These are phyloP conservation scores for Euthynnus affinis DNA, from an alignment of 2,797 vertebrate species.

Conservation along the genomic window DNA sequence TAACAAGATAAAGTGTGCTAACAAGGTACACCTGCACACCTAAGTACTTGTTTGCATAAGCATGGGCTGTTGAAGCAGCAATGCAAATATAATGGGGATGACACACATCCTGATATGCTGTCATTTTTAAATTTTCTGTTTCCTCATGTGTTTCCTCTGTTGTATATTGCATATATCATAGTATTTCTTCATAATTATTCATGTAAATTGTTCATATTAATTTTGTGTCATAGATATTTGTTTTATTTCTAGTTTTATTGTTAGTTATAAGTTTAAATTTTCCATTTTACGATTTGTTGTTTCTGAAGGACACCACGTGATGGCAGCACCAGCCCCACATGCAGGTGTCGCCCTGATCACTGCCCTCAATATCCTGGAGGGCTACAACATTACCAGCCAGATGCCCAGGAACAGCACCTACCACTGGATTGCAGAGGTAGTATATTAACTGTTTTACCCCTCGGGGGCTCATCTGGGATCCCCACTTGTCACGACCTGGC, in stretches of 20 bases:
- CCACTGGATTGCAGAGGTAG: constrained; percentile 96
- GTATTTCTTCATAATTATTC: not conserved
- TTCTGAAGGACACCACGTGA: constrained; percentile 91
- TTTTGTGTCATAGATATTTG: not conserved
- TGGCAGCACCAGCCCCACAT: constrained; percentile 93
- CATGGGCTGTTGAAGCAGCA: not conserved
- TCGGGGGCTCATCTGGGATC: too few species aligned
- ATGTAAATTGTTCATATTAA: not conserved
- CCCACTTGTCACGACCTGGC: too few species aligned
- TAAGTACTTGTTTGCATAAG: not conserved
- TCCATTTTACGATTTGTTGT: constrained; percentile 11
- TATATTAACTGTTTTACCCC: not conserved
- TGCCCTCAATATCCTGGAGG: constrained; percentile 97
- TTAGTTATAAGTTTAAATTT: not conserved
- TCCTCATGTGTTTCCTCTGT: not conserved
- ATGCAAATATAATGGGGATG: not conserved
- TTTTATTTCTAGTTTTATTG: not conserved
- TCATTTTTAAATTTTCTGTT: not conserved
- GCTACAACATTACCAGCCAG: constrained; percentile 93
- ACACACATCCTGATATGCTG: not conserved
- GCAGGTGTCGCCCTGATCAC: constrained; percentile 94
- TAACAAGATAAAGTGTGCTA: not conserved
- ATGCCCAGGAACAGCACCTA: constrained; percentile 86
- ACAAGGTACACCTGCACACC: not conserved
- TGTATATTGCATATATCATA: not conserved